Evolutionary conservation across 2,113 vertebrate species (phyloP).

Genomic region (Cranoglanis bouderius): DNA sequence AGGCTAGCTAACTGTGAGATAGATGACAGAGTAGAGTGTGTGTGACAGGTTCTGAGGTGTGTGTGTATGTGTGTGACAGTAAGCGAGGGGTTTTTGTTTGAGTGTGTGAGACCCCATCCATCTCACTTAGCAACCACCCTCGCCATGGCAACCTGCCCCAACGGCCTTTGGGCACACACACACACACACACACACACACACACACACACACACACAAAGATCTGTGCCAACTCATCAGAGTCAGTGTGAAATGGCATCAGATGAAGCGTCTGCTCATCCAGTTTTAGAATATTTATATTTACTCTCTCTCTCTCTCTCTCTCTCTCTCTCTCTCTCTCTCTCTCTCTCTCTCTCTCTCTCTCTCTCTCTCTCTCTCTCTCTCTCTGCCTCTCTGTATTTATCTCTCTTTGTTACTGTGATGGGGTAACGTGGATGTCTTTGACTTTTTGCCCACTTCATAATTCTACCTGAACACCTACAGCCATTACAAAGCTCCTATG

Average conservation of each 20-base stretch:
- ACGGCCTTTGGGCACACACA: constrained; percentile 46
- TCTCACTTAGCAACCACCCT: constrained; percentile 54
- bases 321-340: neutral
- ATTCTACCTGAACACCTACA: neutral
- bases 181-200: constrained; percentile 39
- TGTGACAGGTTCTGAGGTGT: constrained; percentile 51
- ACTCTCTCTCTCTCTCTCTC: neutral
- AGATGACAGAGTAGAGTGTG: constrained; percentile 54
- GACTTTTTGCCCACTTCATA: neutral
- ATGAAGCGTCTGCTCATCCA: constrained; percentile 36
- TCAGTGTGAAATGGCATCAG: constrained; percentile 50
- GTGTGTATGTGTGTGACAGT: constrained; percentile 43
- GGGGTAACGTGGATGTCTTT: neutral
- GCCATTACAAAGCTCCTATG: neutral
- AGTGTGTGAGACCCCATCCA: constrained; percentile 54
- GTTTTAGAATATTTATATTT: constrained; percentile 44
- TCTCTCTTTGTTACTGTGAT: neutral
- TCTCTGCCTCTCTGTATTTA: neutral
- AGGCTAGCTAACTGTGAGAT: constrained; percentile 51
- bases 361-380: neutral
- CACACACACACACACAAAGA: constrained; percentile 41
- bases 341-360: neutral
- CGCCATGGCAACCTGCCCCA: constrained; percentile 53
- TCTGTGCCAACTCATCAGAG: constrained; percentile 53
- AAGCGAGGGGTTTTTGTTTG: constrained; percentile 52